A percentile compares a stretch with the other conserved stretches of the same genome.
phyloP scores from a whole-genome alignment of 2,888 invertebrate species.

The Conistra vaccinii region DNA sequence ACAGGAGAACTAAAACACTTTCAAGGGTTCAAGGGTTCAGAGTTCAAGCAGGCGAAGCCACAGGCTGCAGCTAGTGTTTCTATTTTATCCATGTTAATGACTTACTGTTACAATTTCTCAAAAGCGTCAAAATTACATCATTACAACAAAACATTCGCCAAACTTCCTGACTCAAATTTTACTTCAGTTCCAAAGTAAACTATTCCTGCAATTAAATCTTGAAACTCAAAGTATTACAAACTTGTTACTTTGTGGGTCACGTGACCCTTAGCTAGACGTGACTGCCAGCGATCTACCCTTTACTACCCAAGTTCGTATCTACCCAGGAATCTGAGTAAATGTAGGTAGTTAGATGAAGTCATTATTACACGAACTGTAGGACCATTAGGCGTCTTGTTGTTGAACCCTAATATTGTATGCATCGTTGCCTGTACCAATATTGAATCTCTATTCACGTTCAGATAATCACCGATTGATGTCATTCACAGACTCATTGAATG shows the following conservation, averaged over 20 bases:
- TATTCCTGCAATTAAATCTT: constrained; percentile 50
- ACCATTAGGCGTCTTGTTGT: constrained; percentile 55
- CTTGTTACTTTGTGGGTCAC: constrained; percentile 59
- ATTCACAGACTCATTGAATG: constrained; percentile 67
- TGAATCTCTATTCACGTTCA: constrained; percentile 66
- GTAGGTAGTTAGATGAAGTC: constrained; percentile 46
- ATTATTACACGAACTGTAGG: constrained; percentile 60
- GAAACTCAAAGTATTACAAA: constrained; percentile 55
- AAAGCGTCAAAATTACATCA: neutral
- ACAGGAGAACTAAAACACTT: too few species aligned
- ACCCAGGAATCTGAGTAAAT: constrained; percentile 50
- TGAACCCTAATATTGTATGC: constrained; percentile 59
- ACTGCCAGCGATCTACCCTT: constrained; percentile 50
- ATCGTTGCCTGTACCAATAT: constrained; percentile 68
- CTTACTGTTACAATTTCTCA: neutral
- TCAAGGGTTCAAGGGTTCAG: too few species aligned
- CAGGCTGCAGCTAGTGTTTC: neutral
- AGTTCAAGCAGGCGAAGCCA: too few species aligned
- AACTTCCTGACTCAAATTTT: constrained; percentile 43
- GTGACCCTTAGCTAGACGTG: constrained; percentile 51
- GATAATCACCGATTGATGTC: constrained; percentile 74
- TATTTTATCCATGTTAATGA: neutral
- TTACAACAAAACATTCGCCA: constrained; percentile 9
- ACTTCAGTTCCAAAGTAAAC: constrained; percentile 47
- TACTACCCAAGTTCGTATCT: constrained; percentile 58